phyloP scores from a whole-genome alignment of 1,140 invertebrate genomes.

The Trichonephila clavipes region DNA sequence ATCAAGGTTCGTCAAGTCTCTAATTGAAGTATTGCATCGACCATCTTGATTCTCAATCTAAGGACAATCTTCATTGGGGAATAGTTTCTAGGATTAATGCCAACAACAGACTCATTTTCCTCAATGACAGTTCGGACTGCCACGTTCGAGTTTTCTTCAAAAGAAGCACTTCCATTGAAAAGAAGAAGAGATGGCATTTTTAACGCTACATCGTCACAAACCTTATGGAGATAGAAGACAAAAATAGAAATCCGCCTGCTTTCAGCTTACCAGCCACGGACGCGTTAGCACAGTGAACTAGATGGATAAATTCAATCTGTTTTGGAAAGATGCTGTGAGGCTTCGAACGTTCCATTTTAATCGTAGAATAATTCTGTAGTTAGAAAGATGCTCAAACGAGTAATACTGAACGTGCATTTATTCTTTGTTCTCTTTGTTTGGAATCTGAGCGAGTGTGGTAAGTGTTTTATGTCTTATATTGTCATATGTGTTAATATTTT shows the following conservation, averaged over 20 bases:
- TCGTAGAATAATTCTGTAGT: neutral
- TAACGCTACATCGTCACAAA: conserved; percentile 22
- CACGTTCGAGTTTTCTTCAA: neutral
- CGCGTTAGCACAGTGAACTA: neutral
- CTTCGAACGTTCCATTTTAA: neutral
- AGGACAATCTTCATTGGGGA: neutral
- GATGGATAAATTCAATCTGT: too few species aligned
- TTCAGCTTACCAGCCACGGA: neutral
- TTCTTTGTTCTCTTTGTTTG: neutral
- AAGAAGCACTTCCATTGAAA: neutral
- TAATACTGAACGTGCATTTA: neutral
- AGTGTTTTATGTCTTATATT: neutral
- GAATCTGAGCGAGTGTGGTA: neutral
- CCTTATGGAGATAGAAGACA: conserved; percentile 16
- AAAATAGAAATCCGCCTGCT: conserved; percentile 30
- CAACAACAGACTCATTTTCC: neutral
- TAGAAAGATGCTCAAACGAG: neutral
- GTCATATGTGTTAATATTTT: too few species aligned
- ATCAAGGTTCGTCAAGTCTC: neutral
- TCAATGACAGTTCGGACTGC: neutral
- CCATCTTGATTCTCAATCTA: neutral
- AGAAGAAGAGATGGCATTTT: neutral
- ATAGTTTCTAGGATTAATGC: neutral
- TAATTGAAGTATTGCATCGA: neutral
- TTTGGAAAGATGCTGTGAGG: neutral